Evolutionary conservation across 2,888 invertebrate genomes (phyloP).

Genomic region (Spisula solida): DNA sequence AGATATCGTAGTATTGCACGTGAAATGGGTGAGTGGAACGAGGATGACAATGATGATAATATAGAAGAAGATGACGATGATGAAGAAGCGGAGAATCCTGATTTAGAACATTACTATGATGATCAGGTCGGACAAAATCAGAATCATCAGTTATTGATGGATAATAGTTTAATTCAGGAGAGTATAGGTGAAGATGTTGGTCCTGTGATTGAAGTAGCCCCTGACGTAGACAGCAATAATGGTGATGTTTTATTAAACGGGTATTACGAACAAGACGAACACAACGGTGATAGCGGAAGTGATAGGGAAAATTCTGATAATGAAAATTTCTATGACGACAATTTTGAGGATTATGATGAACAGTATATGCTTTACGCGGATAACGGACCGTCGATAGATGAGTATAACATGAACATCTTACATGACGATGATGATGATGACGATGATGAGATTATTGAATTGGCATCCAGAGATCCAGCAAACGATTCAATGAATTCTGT

Average conservation of each 20-base stretch:
- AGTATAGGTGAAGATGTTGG: slow-evolving; percentile 47
- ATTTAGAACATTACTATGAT: slow-evolving; percentile 83
- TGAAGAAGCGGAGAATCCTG: slow-evolving; percentile 80
- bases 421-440: slow-evolving; percentile 79
- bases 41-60: slow-evolving; percentile 77
- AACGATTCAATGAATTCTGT: slow-evolving; percentile 63
- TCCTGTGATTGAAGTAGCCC: slow-evolving; percentile 66
- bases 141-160: slow-evolving; percentile 67
- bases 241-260: slow-evolving; percentile 77
- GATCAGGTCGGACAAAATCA: slow-evolving; percentile 78
- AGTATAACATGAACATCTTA: slow-evolving; percentile 78
- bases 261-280: slow-evolving; percentile 74
- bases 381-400: slow-evolving; percentile 79
- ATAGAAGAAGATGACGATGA: slow-evolving; percentile 76
- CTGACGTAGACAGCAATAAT: slow-evolving; percentile 65
- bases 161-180: slow-evolving; percentile 69
- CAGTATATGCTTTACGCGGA: slow-evolving; percentile 82
- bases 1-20: slow-evolving; percentile 85
- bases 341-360: slow-evolving; percentile 84
- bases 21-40: slow-evolving; percentile 81
- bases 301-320: slow-evolving; percentile 82
- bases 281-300: slow-evolving; percentile 71
- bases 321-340: slow-evolving; percentile 84
- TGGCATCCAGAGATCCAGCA: slow-evolving; percentile 74
- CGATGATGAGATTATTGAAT: slow-evolving; percentile 81